Conservation (phyloP, 2,888 invertebrate species). For the Nemotelus pantherinus region DNA sequence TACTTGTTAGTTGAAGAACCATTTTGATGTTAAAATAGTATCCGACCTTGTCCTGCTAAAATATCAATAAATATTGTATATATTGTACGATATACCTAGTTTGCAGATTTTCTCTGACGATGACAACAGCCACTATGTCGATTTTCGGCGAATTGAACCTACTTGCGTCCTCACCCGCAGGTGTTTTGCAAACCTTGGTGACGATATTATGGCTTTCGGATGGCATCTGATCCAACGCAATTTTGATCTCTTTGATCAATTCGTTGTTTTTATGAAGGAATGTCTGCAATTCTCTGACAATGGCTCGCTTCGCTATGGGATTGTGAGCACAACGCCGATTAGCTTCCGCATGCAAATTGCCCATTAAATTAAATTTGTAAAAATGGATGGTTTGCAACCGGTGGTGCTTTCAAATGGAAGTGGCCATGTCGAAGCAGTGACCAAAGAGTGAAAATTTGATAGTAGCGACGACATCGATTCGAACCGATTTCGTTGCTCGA, state of each 20-base stretch:
- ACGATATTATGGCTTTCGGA: slow-evolving; percentile 53
- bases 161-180: slow-evolving; percentile 54
- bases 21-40: slow-evolving; percentile 52
- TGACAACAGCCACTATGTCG: slow-evolving; percentile 55
- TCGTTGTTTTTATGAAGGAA: slow-evolving; percentile 46
- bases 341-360: neutral
- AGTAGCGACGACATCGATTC: too few species aligned
- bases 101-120: neutral
- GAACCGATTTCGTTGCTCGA: too few species aligned
- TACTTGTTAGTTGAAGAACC: slow-evolving; percentile 3
- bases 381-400: neutral
- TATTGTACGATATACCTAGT: neutral
- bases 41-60: slow-evolving; percentile 55
- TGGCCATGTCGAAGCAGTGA: too few species aligned
- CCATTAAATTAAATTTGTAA: slow-evolving; percentile 25
- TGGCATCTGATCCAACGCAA: slow-evolving; percentile 53
- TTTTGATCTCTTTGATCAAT: slow-evolving; percentile 53
- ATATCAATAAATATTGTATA: slow-evolving; percentile 56
- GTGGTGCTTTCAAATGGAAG: too few species aligned
- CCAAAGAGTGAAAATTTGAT: too few species aligned
- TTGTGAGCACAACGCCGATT: slow-evolving; percentile 43
- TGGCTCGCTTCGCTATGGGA: slow-evolving; percentile 26
- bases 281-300: slow-evolving; percentile 42
- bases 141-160: slow-evolving; percentile 55
- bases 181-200: slow-evolving; percentile 56